Conservation (phyloP, 2,113 vertebrate genomes). For the Trachemys scripta region DNA sequence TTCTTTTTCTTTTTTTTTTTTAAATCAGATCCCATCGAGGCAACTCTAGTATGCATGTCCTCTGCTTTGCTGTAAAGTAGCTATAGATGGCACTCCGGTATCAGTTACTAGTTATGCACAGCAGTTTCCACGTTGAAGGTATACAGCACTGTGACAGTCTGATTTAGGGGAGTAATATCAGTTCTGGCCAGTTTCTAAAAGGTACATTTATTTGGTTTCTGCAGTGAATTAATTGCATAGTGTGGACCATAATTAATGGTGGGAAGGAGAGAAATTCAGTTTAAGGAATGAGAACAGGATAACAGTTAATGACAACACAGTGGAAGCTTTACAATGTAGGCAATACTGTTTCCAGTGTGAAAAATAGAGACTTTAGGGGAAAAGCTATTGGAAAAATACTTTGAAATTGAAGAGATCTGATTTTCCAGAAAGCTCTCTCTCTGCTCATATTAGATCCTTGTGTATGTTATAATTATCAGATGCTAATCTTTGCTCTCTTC, state of each 20-base stretch:
- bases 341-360: background rate
- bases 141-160: rapidly evolving
- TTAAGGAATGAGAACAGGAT: background rate
- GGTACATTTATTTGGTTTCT: background rate
- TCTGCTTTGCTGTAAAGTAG: background rate
- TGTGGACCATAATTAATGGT: background rate
- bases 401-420: background rate
- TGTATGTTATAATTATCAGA: background rate
- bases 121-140: rapidly evolving
- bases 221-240: rapidly evolving
- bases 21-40: background rate
- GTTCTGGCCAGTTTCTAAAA: background rate
- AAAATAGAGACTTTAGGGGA: background rate
- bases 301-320: background rate
- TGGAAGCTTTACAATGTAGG: rapidly evolving
- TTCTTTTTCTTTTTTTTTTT: background rate
- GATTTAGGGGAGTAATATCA: background rate
- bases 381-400: background rate
- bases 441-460: background rate
- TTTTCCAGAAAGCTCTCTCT: background rate
- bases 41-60: rapidly evolving
- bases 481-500: background rate
- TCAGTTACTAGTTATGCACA: background rate
- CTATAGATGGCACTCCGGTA: conserved; percentile 31
- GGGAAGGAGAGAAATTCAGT: background rate